A percentile compares a stretch with the other conserved stretches of the same genome.
phyloP scores from a whole-genome alignment of 2,888 invertebrate genomes.

The Crossocerus cetratus region DNA sequence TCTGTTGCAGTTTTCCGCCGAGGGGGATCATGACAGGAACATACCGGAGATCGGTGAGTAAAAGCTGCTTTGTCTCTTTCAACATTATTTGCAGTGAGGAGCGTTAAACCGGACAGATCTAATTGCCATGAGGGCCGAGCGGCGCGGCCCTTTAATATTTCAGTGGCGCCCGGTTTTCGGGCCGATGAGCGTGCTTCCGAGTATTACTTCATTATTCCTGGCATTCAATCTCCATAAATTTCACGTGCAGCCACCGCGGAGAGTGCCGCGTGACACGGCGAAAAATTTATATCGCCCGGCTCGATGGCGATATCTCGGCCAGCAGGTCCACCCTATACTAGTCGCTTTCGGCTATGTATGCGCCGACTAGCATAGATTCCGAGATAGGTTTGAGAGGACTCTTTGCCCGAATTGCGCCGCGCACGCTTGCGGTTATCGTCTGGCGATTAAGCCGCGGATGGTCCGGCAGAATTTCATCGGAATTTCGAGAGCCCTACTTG shows the following conservation, averaged over 20 bases:
- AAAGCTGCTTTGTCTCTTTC: no score
- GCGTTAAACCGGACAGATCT: not conserved
- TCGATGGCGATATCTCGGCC: no score
- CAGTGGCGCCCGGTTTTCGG: not conserved
- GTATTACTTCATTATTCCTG: constrained; percentile 35
- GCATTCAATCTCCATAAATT: constrained; percentile 48
- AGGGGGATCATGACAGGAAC: constrained; percentile 81
- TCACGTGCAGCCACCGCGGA: not conserved
- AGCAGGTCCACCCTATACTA: not conserved
- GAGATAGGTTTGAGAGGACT: no score
- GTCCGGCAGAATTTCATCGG: no score
- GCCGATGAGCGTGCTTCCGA: constrained; percentile 18
- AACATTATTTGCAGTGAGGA: not conserved
- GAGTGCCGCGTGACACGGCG: not conserved
- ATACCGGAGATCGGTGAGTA: constrained; percentile 80
- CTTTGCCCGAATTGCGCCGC: no score
- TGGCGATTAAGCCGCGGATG: no score
- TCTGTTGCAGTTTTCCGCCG: constrained; percentile 80
- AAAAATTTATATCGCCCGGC: constrained; percentile 14
- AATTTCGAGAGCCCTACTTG: no score
- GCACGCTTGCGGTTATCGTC: no score
- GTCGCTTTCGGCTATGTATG: not conserved
- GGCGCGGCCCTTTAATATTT: no score
- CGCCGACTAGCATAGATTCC: no score
- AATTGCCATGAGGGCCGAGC: no score